A percentile compares a stretch with the other conserved stretches of the same genome.
phyloP scores from a whole-genome alignment of 1,140 invertebrate species.

The Pararge aegeria region DNA sequence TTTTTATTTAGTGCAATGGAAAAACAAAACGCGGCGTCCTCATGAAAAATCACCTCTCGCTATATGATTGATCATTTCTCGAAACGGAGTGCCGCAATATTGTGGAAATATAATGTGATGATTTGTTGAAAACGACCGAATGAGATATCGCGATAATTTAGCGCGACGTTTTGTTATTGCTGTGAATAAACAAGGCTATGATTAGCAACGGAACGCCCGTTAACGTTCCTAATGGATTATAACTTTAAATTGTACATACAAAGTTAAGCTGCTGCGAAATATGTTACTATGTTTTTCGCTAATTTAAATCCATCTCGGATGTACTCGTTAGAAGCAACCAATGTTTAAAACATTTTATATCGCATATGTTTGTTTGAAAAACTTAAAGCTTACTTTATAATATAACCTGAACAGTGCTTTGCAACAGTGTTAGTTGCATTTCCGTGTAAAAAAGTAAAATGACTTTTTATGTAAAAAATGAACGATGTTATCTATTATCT shows the following conservation, averaged over 20 bases:
- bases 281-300: too few species aligned
- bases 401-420: too few species aligned
- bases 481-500: too few species aligned
- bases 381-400: too few species aligned
- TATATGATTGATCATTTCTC: conserved; percentile 75
- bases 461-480: too few species aligned
- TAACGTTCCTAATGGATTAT: neutral
- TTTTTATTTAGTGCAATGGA: conserved; percentile 57
- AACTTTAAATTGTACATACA: neutral
- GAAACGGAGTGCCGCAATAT: conserved; percentile 53
- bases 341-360: too few species aligned
- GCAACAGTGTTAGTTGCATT: too few species aligned
- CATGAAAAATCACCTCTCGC: conserved; percentile 69
- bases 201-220: conserved; percentile 12
- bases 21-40: conserved; percentile 58
- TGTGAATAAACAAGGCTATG: conserved; percentile 37
- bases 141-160: conserved; percentile 60
- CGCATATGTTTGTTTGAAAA: too few species aligned
- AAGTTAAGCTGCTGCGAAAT: too few species aligned
- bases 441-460: too few species aligned
- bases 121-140: conserved; percentile 58
- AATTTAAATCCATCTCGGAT: too few species aligned
- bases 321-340: neutral
- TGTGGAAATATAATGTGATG: conserved; percentile 64
- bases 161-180: conserved; percentile 40